Conservation (phyloP, 2,888 invertebrate species). For the Cyaniris semiargus region DNA sequence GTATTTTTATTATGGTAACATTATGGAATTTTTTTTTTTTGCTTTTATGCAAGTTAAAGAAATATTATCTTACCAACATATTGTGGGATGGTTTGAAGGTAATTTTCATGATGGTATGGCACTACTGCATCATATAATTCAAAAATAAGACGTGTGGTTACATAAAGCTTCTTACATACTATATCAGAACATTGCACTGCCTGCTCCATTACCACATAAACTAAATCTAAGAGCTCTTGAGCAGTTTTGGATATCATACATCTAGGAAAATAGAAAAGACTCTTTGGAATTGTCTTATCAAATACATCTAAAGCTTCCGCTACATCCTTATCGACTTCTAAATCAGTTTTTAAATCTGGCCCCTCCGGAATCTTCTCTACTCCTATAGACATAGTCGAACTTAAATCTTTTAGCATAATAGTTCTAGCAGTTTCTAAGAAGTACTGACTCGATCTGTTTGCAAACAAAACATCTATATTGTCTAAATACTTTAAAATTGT, state of each 20-base stretch:
- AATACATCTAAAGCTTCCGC: constrained; percentile 67
- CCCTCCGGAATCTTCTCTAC: constrained; percentile 65
- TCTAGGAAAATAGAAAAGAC: constrained; percentile 74
- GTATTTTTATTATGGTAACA: not conserved
- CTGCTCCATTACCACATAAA: constrained; percentile 84
- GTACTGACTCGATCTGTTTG: constrained; percentile 87
- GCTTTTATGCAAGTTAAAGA: not conserved
- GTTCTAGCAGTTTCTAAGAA: constrained; percentile 84
- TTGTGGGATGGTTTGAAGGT: constrained; percentile 91
- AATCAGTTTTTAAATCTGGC: constrained; percentile 36
- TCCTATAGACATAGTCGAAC: constrained; percentile 83
- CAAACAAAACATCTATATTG: constrained; percentile 87
- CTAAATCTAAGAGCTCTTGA: constrained; percentile 82
- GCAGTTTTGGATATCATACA: constrained; percentile 83
- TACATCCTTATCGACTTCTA: constrained; percentile 45
- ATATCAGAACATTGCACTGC: constrained; percentile 82
- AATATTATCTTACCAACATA: constrained; percentile 83
- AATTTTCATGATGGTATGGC: constrained; percentile 88
- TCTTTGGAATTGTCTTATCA: constrained; percentile 67
- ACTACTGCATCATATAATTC: constrained; percentile 89
- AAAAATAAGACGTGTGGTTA: constrained; percentile 86
- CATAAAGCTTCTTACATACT: constrained; percentile 84
- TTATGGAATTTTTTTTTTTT: not conserved
- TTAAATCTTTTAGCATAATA: constrained; percentile 90
- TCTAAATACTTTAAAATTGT: constrained; percentile 85